Conservation (phyloP, 2,888 invertebrate genomes). For the Perithous albicinctus region DNA sequence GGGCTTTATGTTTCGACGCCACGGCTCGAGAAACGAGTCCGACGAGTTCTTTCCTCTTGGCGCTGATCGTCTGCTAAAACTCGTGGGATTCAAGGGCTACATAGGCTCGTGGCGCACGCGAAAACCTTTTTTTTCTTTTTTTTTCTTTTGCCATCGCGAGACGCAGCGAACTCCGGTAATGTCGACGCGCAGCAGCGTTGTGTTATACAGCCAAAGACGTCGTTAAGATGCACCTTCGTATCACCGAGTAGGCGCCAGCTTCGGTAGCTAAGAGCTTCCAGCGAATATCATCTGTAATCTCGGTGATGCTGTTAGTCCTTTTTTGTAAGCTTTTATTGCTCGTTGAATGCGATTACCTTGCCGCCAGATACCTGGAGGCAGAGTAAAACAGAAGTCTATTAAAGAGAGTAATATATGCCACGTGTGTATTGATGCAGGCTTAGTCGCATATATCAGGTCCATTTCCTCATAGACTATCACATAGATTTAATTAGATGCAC, state of each 20-base stretch:
- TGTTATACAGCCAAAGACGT: conserved; percentile 25
- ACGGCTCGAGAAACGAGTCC: conserved; percentile 66
- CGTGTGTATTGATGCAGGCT: conserved; percentile 14
- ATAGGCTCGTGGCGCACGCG: conserved; percentile 29
- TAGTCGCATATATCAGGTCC: neutral
- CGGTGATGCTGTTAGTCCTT: neutral
- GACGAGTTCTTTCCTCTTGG: conserved; percentile 62
- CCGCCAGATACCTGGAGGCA: neutral
- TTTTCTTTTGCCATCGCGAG: neutral
- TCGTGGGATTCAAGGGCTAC: neutral
- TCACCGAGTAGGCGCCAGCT: conserved; percentile 18
- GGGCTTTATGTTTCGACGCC: conserved; percentile 63
- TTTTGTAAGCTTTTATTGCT: neutral
- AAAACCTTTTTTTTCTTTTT: conserved; percentile 6
- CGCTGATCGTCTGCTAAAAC: conserved; percentile 32
- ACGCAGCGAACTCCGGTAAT: conserved; percentile 17
- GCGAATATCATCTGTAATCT: conserved; percentile 27
- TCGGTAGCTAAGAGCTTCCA: neutral
- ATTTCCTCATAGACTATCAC: neutral
- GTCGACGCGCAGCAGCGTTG: conserved; percentile 4
- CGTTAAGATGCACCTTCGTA: conserved; percentile 34
- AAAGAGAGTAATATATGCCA: neutral
- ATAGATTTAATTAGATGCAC: neutral
- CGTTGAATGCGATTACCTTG: conserved; percentile 6
- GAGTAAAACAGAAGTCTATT: neutral